A percentile compares a stretch with the other conserved stretches of the same genome.
phyloP scores from a whole-genome alignment of 1,140 invertebrate genomes.

The Heliothis subflexa region DNA sequence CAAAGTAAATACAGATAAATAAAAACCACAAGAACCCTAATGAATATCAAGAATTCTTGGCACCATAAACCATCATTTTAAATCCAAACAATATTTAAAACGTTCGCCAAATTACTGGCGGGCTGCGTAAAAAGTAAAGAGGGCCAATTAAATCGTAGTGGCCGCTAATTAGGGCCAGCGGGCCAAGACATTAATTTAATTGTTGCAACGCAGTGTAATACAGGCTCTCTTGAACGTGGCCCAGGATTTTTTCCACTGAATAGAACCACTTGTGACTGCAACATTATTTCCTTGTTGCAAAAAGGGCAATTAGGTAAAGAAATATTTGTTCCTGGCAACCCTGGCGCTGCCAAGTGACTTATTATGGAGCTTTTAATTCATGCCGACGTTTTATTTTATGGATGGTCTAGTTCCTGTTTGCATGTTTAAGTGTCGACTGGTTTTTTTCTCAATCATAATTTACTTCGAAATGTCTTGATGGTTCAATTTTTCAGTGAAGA shows the following conservation, averaged over 20 bases:
- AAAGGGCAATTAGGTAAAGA: slow-evolving; percentile 34
- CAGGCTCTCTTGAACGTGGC: slow-evolving; percentile 24
- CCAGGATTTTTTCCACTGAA: slow-evolving; percentile 40
- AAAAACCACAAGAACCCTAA: neutral
- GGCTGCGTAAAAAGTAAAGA: slow-evolving; percentile 38
- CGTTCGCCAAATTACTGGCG: slow-evolving; percentile 20
- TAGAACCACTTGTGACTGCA: slow-evolving; percentile 38
- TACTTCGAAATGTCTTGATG: too few relatives aligned
- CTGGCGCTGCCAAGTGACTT: slow-evolving; percentile 24
- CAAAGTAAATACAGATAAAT: too few relatives aligned
- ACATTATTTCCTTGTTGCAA: slow-evolving; percentile 31
- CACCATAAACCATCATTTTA: slow-evolving; percentile 22
- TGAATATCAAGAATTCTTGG: slow-evolving; percentile 3
- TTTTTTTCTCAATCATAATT: neutral
- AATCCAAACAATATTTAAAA: slow-evolving; percentile 31
- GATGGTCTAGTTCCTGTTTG: too few relatives aligned
- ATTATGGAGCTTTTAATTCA: slow-evolving; percentile 15
- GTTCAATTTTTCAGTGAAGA: too few relatives aligned
- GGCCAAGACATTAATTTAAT: slow-evolving; percentile 44
- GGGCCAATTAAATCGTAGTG: slow-evolving; percentile 41
- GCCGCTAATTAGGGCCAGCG: slow-evolving; percentile 37
- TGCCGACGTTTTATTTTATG: neutral
- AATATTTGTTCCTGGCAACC: slow-evolving; percentile 28
- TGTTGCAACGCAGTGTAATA: slow-evolving; percentile 30
- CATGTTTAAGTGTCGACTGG: too few relatives aligned